Evolutionary conservation across 2,888 invertebrate genomes (phyloP).

Genomic region (Chrysolina oricalcia): DNA sequence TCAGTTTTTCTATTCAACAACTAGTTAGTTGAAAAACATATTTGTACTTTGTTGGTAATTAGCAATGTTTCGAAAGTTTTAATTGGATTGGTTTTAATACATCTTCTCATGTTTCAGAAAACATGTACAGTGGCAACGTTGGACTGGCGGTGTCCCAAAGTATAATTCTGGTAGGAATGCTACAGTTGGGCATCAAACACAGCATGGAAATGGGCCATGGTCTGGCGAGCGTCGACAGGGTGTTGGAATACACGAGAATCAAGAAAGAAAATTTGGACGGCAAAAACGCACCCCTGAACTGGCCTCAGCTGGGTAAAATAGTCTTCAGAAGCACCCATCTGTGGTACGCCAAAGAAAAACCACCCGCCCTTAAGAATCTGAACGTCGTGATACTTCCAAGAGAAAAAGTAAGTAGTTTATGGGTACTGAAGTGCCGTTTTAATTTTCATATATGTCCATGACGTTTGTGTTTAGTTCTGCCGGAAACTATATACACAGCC

Average conservation of each 20-base stretch:
- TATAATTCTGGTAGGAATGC: constrained; percentile 84
- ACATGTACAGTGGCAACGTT: constrained; percentile 78
- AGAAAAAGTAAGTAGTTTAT: constrained; percentile 75
- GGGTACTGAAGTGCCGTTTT: background rate
- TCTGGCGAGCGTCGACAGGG: constrained; percentile 86
- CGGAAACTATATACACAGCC: background rate
- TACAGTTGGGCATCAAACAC: constrained; percentile 86
- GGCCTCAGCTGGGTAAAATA: constrained; percentile 78
- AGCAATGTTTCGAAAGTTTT: too few relatives aligned
- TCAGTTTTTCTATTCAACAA: too few relatives aligned
- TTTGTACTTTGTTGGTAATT: too few relatives aligned
- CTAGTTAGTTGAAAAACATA: too few relatives aligned
- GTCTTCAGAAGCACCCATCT: constrained; percentile 77
- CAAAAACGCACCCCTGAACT: constrained; percentile 73
- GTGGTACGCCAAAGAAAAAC: constrained; percentile 77
- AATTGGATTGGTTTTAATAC: background rate
- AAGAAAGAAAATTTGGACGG: constrained; percentile 80
- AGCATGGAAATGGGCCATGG: constrained; percentile 83
- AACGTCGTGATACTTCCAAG: constrained; percentile 77
- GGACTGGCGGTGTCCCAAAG: constrained; percentile 84
- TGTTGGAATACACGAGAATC: constrained; percentile 84
- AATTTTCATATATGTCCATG: background rate
- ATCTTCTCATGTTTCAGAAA: constrained; percentile 65
- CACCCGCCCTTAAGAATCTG: constrained; percentile 82
- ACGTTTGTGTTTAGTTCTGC: background rate